Evolutionary conservation across 1,140 invertebrate genomes (phyloP).

Genomic region (Papilio glaucus): DNA sequence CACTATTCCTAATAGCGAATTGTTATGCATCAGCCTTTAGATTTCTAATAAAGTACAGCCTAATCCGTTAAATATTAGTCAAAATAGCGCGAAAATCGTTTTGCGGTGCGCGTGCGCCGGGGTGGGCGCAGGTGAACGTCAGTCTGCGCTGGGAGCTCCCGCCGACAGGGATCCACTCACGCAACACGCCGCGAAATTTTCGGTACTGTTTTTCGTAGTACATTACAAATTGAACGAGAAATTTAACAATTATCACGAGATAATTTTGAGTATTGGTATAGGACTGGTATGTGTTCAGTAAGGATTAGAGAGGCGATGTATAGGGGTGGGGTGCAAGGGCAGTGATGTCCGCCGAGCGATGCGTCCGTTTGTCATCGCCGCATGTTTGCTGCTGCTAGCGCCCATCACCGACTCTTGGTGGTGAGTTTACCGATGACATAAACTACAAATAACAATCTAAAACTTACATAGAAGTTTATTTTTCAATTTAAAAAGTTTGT

Average conservation of each 20-base stretch:
- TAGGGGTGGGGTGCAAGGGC: conserved; percentile 54
- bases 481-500: not conserved
- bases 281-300: conserved; percentile 38
- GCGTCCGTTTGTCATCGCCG: conserved; percentile 86
- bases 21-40: conserved; percentile 60
- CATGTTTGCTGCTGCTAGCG: conserved; percentile 86
- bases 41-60: conserved; percentile 74
- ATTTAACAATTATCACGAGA: conserved; percentile 21
- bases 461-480: not conserved
- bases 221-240: conserved; percentile 52
- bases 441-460: conserved; percentile 1
- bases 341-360: conserved; percentile 84
- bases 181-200: conserved; percentile 70
- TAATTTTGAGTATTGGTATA: conserved; percentile 40
- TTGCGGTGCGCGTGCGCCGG: conserved; percentile 73
- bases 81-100: conserved; percentile 82
- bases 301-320: conserved; percentile 42
- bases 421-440: conserved; percentile 76
- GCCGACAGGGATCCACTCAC: conserved; percentile 72
- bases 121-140: conserved; percentile 73
- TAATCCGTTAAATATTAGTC: conserved; percentile 81
- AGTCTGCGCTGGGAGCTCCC: conserved; percentile 75
- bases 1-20: conserved; percentile 53
- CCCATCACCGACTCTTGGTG: conserved; percentile 87
- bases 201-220: conserved; percentile 56